Percentiles rank a stretch among this genome's conserved stretches.
phyloP scores from a whole-genome alignment of 2,113 vertebrate genomes.

The Neodontobutis hainanensis region DNA sequence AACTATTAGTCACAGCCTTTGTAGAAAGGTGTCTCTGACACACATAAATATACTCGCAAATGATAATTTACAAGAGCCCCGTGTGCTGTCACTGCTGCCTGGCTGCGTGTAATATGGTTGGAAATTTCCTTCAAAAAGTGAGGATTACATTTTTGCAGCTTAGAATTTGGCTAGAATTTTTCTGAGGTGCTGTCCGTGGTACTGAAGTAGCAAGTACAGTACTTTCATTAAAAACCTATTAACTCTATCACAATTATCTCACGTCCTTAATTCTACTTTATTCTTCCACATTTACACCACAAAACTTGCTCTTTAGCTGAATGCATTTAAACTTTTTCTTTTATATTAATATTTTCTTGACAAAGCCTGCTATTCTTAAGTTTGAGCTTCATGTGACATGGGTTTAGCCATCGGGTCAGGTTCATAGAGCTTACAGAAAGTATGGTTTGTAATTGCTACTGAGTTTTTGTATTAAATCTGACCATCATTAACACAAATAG shows the following conservation, averaged over 20 bases:
- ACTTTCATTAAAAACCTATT: conserved; percentile 22
- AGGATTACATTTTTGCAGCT: conserved; percentile 12
- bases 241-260: not conserved
- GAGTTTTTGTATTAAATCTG: too few species aligned
- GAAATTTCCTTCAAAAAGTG: conserved; percentile 10
- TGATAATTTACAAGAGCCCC: conserved; percentile 13
- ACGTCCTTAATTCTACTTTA: too few species aligned
- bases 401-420: too few species aligned
- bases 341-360: too few species aligned
- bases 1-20: conserved; percentile 56
- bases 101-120: conserved; percentile 27
- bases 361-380: too few species aligned
- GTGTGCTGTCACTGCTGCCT: conserved; percentile 14
- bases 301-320: too few species aligned
- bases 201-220: conserved; percentile 22
- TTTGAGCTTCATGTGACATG: too few species aligned
- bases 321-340: too few species aligned
- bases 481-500: too few species aligned
- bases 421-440: too few species aligned
- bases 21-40: conserved; percentile 33
- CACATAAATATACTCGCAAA: conserved; percentile 23
- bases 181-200: conserved; percentile 31
- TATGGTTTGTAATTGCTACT: too few species aligned
- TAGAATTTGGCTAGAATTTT: conserved; percentile 14
- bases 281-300: too few species aligned